These are phyloP conservation scores for Ciconia boyciana DNA, from an alignment of 2,113 vertebrate species.

Conservation along the genomic window DNA sequence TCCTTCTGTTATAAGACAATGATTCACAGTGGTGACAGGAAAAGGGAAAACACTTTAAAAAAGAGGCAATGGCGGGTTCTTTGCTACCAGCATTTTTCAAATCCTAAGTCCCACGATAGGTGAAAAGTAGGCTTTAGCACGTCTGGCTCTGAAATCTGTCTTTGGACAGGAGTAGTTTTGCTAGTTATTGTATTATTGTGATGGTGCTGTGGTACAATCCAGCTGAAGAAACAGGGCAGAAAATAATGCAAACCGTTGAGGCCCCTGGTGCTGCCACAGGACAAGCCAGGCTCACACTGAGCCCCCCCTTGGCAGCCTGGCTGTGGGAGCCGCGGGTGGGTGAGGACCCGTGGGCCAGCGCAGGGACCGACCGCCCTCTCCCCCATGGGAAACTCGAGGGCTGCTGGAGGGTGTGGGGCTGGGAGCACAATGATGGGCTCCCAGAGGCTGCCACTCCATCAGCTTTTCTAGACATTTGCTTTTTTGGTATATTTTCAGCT, in stretches of 20 bases:
- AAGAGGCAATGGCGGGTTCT: accelerated
- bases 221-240: background rate
- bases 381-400: accelerated
- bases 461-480: background rate
- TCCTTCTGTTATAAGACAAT: background rate
- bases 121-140: background rate
- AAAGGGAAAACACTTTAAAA: background rate
- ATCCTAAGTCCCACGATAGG: background rate
- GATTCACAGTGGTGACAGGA: background rate
- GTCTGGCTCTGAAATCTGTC: background rate
- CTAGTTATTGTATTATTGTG: background rate
- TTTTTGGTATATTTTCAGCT: background rate
- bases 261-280: accelerated
- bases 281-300: background rate
- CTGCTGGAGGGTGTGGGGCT: background rate
- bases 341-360: background rate
- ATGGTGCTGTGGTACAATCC: background rate
- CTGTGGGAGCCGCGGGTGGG: accelerated
- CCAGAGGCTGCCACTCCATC: background rate
- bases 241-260: background rate
- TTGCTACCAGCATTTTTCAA: background rate
- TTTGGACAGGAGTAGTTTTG: background rate
- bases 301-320: background rate
- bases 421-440: accelerated
- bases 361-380: accelerated